Base-by-base conservation (phyloP, 2,888 invertebrate genomes). In the Acrobasis repandana region DNA sequence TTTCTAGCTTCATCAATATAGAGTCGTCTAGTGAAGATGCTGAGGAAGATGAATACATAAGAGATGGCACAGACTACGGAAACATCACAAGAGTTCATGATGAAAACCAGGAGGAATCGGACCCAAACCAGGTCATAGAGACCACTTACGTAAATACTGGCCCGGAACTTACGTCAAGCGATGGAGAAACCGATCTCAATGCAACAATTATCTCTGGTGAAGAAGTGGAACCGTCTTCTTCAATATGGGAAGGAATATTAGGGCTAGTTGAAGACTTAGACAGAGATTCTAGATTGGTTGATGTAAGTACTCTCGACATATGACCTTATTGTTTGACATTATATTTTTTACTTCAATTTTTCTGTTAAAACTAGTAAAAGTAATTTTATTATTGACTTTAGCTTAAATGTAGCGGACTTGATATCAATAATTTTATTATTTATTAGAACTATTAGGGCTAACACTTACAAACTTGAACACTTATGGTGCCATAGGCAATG, bases 1-100 rank as follows among this genome's bases (percentile, higher is more conserved):
- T 67, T 78, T 88, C 58, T 79, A 94, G 94, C 47, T 95, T 95
- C 75, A 90, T 95, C 56, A 95, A 94, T 74, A 95, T 95, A 73
- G 95, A 95, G 80, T 95, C 95, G 74, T 93, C 95, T 16, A 76
- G 93, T 43, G 92, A 94, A 50, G 93, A 94, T 36, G 92, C 94
- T 51, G 94, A 94, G 65, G 91, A 92, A 36, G 89, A 91, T 72
- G 92, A 90, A 51, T 92, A 91, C 66, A 79, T 92, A 14, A 73
- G 86, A 1, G 92, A 92, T 65, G 92, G 92, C 9, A 89, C 88
- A 1, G 92, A 92, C 67, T 92, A 91, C 61, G 92, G 93, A 15
- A 83, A 92, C 59, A 83, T 90, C 3, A 87, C 88, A 9, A 72
- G 85, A 15, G 67, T 86, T 3, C 86, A 87, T 47, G 86, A 86